A percentile compares a stretch with the other conserved stretches of the same genome.
phyloP scores from a whole-genome alignment of 1,140 invertebrate species.

The Cardiocondyla obscurior region DNA sequence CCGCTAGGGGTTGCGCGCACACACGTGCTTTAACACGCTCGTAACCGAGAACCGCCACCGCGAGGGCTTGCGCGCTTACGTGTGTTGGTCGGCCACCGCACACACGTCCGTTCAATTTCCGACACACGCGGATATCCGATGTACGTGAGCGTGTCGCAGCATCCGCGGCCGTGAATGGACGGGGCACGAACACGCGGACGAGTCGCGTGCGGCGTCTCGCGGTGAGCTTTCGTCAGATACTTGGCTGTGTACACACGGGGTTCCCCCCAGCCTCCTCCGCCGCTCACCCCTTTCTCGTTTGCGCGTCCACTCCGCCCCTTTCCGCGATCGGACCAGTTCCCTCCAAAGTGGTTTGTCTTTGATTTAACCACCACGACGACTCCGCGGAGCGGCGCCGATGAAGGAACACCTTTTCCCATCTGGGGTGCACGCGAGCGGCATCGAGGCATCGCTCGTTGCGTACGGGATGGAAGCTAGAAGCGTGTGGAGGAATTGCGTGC shows the following conservation, averaged over 20 bases:
- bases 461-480: slow-evolving; percentile 33
- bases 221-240: slow-evolving; percentile 75
- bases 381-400: slow-evolving; percentile 45
- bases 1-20: slow-evolving; percentile 65
- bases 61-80: slow-evolving; percentile 16
- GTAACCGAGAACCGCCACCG: slow-evolving; percentile 9
- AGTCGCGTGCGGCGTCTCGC: slow-evolving; percentile 69
- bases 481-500: slow-evolving; percentile 63
- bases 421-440: slow-evolving; percentile 39
- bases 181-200: slow-evolving; percentile 62
- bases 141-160: background rate
- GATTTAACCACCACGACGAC: slow-evolving; percentile 80
- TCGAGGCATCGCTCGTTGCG: slow-evolving; percentile 52
- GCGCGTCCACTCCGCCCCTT: slow-evolving; percentile 33
- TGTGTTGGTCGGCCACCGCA: slow-evolving; percentile 9
- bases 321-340: slow-evolving; percentile 74
- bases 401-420: slow-evolving; percentile 64
- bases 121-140: background rate
- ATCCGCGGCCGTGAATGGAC: slow-evolving; percentile 69
- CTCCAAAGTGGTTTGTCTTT: slow-evolving; percentile 83
- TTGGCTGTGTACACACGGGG: slow-evolving; percentile 76
- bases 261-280: background rate
- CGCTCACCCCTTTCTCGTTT: slow-evolving; percentile 22
- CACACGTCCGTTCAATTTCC: too few species aligned
- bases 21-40: slow-evolving; percentile 61